Evolutionary conservation across 2,888 invertebrate species (phyloP).

Genomic region (Smittia aterrima): DNA sequence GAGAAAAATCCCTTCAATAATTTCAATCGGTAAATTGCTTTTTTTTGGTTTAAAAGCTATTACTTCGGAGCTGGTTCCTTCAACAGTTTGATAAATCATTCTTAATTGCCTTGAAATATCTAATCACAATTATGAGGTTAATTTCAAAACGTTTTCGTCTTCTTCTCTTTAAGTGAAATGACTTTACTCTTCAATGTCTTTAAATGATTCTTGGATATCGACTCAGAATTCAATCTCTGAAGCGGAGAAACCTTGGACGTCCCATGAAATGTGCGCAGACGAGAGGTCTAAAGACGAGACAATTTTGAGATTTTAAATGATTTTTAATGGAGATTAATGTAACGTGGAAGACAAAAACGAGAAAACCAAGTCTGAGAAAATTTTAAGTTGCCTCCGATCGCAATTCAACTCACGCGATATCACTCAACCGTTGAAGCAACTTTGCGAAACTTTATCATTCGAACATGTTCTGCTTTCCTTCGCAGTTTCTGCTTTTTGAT

Average conservation of each 20-base stretch:
- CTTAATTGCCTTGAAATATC: conserved; percentile 21
- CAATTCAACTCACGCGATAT: neutral
- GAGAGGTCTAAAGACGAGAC: conserved; percentile 1
- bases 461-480: no score
- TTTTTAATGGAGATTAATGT: conserved; percentile 39
- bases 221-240: no score
- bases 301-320: conserved; percentile 34
- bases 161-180: neutral
- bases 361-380: neutral
- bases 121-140: conserved; percentile 29
- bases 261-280: neutral
- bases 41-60: neutral
- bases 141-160: neutral
- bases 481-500: no score
- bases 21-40: no score
- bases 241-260: neutral
- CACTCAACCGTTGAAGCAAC: neutral
- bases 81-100: conserved; percentile 28
- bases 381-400: neutral
- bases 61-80: neutral
- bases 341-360: neutral
- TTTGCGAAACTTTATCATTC: no score
- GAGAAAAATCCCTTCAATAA: no score
- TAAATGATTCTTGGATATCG: no score
- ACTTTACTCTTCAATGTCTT: no score